Evolutionary conservation across 2,797 vertebrate genomes (phyloP).

Genomic region (Bucorvus abyssinicus): DNA sequence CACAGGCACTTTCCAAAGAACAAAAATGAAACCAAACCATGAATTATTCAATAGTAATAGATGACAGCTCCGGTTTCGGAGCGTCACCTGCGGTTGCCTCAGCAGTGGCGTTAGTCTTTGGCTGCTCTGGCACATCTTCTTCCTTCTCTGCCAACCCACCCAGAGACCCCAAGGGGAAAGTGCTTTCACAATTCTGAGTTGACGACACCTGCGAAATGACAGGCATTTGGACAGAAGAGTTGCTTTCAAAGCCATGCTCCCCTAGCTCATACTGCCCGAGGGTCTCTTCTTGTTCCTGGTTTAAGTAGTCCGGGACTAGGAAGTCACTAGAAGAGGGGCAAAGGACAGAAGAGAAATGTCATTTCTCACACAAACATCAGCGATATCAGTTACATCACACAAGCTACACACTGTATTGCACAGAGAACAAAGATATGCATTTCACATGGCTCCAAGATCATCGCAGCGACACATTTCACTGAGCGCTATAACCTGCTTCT

Average conservation of each 20-base stretch:
- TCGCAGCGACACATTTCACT: background rate
- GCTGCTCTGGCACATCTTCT: constrained; percentile 78
- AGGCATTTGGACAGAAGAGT: constrained; percentile 95
- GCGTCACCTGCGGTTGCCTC: constrained; percentile 80
- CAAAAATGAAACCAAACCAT: constrained; percentile 75
- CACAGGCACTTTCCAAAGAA: constrained; percentile 93
- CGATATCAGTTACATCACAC: background rate
- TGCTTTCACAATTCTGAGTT: constrained; percentile 94
- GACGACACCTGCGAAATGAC: constrained; percentile 99
- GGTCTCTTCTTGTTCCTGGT: constrained; percentile 93
- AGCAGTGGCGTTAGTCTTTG: constrained; percentile 78
- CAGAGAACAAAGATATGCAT: background rate
- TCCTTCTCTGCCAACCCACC: constrained; percentile 84
- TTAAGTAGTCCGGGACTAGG: constrained; percentile 98
- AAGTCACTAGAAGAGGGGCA: constrained; percentile 88
- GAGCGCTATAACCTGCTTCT: background rate
- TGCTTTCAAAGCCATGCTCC: constrained; percentile 87
- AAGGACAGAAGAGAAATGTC: constrained; percentile 74
- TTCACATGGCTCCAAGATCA: background rate
- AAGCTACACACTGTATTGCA: background rate
- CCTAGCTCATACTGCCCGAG: constrained; percentile 93
- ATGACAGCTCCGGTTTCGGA: constrained; percentile 85
- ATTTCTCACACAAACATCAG: constrained; percentile 52
- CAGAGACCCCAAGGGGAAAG: constrained; percentile 87
- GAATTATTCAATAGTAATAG: constrained; percentile 87